Percentiles rank a stretch among this genome's conserved stretches.
phyloP scores from a whole-genome alignment of 2,888 invertebrate species.

The Parelbella ahira region DNA sequence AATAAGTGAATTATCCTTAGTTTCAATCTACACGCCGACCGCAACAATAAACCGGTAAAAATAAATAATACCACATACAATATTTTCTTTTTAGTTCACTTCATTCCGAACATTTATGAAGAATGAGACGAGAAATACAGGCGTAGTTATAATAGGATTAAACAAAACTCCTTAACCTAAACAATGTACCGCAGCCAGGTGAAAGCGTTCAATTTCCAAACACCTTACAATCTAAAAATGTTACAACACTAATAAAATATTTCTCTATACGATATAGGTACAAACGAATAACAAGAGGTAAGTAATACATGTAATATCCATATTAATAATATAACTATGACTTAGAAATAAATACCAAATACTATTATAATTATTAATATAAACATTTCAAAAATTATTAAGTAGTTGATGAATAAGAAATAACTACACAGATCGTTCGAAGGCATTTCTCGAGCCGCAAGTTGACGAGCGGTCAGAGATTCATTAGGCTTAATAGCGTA shows the following conservation, averaged over 20 bases:
- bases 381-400: constrained; percentile 15
- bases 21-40: too few relatives aligned
- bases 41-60: too few relatives aligned
- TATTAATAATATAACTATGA: constrained; percentile 16
- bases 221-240: constrained; percentile 26
- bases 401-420: constrained; percentile 8
- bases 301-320: constrained; percentile 25
- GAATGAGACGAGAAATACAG: too few relatives aligned
- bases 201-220: constrained; percentile 23
- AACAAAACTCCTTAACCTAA: too few relatives aligned
- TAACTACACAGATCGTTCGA: not conserved
- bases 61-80: too few relatives aligned
- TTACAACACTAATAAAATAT: constrained; percentile 28
- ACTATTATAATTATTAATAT: not conserved
- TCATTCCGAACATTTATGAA: too few relatives aligned
- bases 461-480: too few relatives aligned
- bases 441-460: too few relatives aligned
- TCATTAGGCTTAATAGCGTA: not conserved
- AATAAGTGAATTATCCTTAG: too few relatives aligned
- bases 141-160: too few relatives aligned
- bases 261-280: constrained; percentile 21
- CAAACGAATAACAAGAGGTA: constrained; percentile 27
- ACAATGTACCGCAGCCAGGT: constrained; percentile 24
- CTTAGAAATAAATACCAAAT: constrained; percentile 16
- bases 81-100: too few relatives aligned